Conservation (phyloP, 2,888 invertebrate genomes). For the Merodon equestris region DNA sequence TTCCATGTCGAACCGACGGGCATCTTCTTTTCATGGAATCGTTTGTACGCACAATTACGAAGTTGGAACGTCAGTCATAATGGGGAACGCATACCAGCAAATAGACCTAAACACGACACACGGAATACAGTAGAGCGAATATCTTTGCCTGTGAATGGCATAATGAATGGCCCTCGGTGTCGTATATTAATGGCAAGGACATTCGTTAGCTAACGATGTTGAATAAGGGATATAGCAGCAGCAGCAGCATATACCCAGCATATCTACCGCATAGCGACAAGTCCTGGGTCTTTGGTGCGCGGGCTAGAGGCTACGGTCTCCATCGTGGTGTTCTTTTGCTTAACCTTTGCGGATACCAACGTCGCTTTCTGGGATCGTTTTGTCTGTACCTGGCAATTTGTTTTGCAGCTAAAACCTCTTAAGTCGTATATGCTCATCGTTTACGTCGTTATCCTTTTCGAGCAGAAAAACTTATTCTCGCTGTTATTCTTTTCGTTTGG, state of each 20-base stretch:
- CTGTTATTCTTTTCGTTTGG: constrained; percentile 27
- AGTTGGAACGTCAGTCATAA: no score
- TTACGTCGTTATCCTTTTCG: constrained; percentile 59
- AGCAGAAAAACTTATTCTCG: constrained; percentile 42
- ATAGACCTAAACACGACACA: no score
- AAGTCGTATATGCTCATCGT: constrained; percentile 49
- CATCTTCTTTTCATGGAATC: no score
- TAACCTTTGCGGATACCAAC: no score
- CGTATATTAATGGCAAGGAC: constrained; percentile 67
- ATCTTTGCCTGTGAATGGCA: constrained; percentile 58
- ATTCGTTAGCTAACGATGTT: constrained; percentile 55
- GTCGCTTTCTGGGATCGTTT: background rate
- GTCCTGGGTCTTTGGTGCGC: constrained; percentile 12
- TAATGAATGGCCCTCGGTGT: constrained; percentile 65
- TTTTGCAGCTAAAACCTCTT: constrained; percentile 44
- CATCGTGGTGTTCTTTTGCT: constrained; percentile 3
- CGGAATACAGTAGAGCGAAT: constrained; percentile 40
- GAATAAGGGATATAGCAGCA: constrained; percentile 32
- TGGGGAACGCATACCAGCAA: no score
- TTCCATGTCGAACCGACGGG: no score
- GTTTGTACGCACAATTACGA: no score
- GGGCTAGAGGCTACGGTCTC: background rate
- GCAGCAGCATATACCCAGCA: background rate
- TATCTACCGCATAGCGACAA: constrained; percentile 13
- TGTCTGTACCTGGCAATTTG: constrained; percentile 48